These are phyloP conservation scores for Ceyx erithaca DNA, from an alignment of 2,797 vertebrate genomes.

Conservation along the genomic window DNA sequence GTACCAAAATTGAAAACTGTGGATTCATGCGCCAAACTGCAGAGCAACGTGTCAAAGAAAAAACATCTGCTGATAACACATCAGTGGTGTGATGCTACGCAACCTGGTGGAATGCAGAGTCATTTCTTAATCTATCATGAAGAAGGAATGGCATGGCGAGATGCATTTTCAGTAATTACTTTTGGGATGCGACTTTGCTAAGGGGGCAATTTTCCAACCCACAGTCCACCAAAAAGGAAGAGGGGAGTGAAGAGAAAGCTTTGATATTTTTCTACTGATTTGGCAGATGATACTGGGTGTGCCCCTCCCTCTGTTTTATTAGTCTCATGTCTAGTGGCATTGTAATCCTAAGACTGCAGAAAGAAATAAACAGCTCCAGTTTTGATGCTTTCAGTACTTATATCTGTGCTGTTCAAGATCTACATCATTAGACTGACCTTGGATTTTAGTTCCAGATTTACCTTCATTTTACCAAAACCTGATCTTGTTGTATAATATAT, in stretches of 20 bases:
- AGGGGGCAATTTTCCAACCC: neutral
- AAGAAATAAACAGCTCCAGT: neutral
- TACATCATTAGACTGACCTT: slow-evolving; percentile 32
- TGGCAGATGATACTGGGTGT: slow-evolving; percentile 47
- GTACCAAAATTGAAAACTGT: slow-evolving; percentile 17
- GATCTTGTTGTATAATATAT: neutral
- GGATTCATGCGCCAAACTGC: slow-evolving; percentile 45
- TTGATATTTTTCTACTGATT: slow-evolving; percentile 12
- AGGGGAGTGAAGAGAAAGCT: neutral
- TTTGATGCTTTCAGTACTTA: neutral
- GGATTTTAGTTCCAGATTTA: neutral
- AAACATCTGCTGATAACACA: slow-evolving; percentile 44
- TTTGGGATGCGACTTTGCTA: neutral
- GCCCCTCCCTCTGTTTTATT: slow-evolving; percentile 5
- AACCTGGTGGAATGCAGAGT: slow-evolving; percentile 40
- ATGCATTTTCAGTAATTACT: neutral
- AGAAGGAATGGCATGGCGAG: neutral
- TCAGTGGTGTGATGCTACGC: slow-evolving; percentile 48
- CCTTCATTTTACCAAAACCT: neutral
- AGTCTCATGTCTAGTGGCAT: neutral
- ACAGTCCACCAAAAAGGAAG: neutral
- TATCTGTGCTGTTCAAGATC: neutral
- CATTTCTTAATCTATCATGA: slow-evolving; percentile 43
- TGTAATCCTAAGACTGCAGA: neutral
- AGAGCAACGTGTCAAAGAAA: slow-evolving; percentile 51